Evolutionary conservation across 2,113 vertebrate species (phyloP).

Genomic region (Recurvirostra avosetta): DNA sequence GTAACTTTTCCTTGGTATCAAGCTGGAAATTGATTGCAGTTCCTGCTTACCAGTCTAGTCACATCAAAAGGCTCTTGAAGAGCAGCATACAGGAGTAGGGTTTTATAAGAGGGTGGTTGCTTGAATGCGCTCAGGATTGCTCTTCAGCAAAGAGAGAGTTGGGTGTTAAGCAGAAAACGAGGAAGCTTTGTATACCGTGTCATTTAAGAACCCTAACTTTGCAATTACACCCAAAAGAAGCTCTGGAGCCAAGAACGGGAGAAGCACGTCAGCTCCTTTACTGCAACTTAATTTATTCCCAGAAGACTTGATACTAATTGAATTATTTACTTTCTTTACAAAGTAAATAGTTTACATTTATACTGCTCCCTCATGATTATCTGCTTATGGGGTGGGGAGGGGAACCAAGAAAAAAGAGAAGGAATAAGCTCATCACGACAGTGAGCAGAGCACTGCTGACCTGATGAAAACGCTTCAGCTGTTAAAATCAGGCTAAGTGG

Average conservation of each 20-base stretch:
- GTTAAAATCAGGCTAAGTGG: background rate
- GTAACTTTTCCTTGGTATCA: constrained; percentile 47
- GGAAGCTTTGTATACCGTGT: background rate
- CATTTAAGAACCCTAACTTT: background rate
- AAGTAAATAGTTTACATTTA: constrained; percentile 14
- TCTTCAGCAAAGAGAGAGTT: constrained; percentile 15
- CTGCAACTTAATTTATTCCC: background rate
- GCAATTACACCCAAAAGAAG: background rate
- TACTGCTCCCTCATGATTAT: background rate
- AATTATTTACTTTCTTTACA: background rate
- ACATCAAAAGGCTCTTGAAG: constrained; percentile 45
- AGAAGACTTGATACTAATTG: background rate
- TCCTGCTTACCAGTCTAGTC: constrained; percentile 54
- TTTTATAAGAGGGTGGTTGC: constrained; percentile 2
- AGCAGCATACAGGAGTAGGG: background rate
- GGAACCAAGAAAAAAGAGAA: background rate
- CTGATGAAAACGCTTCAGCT: background rate
- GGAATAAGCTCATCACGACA: background rate
- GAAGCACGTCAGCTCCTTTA: background rate
- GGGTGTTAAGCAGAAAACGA: background rate
- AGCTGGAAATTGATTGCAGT: constrained; percentile 56
- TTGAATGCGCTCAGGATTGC: constrained; percentile 12
- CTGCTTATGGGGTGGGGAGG: background rate
- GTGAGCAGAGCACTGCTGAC: background rate
- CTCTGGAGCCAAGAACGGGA: background rate